These are phyloP conservation scores for Thelaira solivaga DNA, from an alignment of 2,888 invertebrate genomes.

Conservation along the genomic window DNA sequence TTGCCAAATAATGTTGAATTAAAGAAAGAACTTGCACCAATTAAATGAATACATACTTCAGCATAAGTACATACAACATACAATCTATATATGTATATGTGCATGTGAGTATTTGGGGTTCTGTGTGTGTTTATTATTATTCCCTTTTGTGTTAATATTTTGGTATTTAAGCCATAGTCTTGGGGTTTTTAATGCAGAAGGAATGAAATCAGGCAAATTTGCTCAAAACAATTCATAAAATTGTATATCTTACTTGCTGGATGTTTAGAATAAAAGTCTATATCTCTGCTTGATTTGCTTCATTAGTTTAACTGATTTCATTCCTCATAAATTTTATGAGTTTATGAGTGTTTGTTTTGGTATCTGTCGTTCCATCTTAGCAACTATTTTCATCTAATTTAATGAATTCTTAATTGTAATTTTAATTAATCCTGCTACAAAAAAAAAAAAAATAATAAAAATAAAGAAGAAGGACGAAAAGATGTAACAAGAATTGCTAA, in stretches of 20 bases:
- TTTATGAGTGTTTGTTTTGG: background rate
- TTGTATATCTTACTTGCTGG: too few relatives aligned
- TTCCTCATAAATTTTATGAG: background rate
- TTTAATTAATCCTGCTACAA: constrained; percentile 69
- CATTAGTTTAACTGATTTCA: background rate
- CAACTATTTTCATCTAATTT: constrained; percentile 65
- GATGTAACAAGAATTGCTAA: too few relatives aligned
- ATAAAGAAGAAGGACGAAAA: too few relatives aligned
- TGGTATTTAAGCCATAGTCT: background rate
- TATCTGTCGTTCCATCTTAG: background rate
- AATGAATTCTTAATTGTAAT: constrained; percentile 73
- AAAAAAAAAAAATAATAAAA: too few relatives aligned
- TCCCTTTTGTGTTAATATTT: background rate
- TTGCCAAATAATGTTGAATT: constrained; percentile 26
- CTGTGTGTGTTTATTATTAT: background rate
- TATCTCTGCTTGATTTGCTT: background rate
- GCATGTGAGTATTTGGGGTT: too few relatives aligned
- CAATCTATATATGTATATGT: too few relatives aligned
- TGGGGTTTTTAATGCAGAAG: background rate
- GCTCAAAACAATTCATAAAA: too few relatives aligned
- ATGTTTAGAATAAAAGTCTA: too few relatives aligned
- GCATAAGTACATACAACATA: too few relatives aligned
- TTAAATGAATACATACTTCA: too few relatives aligned
- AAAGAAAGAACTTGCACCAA: background rate
- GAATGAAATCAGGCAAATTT: background rate